phyloP scores from a whole-genome alignment of 2,888 invertebrate genomes.

The Drosophila fulvimacula region DNA sequence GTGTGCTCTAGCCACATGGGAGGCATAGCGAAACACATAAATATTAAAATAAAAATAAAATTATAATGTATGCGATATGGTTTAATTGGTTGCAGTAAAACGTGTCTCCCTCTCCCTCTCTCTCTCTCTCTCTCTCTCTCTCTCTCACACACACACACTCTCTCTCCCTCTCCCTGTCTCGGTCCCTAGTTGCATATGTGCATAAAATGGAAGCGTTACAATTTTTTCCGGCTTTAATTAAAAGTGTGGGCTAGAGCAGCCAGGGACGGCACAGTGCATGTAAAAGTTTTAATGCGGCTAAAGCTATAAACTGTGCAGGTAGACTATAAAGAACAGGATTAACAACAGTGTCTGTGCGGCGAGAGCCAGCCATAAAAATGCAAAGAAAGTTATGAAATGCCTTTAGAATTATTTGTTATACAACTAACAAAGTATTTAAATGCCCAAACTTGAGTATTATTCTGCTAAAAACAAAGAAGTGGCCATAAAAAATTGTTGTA shows the following conservation, averaged over 20 bases:
- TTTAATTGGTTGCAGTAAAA: slow-evolving; percentile 72
- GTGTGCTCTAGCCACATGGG: slow-evolving; percentile 43
- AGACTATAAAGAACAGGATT: slow-evolving; percentile 29
- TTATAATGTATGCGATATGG: slow-evolving; percentile 68
- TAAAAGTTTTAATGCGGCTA: slow-evolving; percentile 46
- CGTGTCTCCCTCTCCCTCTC: slow-evolving; percentile 24
- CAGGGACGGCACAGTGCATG: slow-evolving; percentile 20
- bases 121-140: background rate
- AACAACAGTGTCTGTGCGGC: slow-evolving; percentile 5
- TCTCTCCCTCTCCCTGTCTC: background rate
- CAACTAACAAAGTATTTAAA: background rate
- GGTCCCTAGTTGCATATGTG: slow-evolving; percentile 20
- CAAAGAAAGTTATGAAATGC: background rate
- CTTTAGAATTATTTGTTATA: slow-evolving; percentile 1
- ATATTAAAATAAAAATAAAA: slow-evolving; percentile 76
- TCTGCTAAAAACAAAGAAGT: background rate
- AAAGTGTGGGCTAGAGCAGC: slow-evolving; percentile 41
- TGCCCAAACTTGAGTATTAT: background rate
- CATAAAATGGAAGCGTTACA: slow-evolving; percentile 36
- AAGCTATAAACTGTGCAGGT: slow-evolving; percentile 32
- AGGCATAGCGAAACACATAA: slow-evolving; percentile 65
- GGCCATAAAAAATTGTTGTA: background rate
- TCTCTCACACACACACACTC: too few species aligned
- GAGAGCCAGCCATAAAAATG: background rate
- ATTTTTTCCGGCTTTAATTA: slow-evolving; percentile 61